phyloP scores from a whole-genome alignment of 2,797 vertebrate genomes.

The Lepilemur ruficaudatus region DNA sequence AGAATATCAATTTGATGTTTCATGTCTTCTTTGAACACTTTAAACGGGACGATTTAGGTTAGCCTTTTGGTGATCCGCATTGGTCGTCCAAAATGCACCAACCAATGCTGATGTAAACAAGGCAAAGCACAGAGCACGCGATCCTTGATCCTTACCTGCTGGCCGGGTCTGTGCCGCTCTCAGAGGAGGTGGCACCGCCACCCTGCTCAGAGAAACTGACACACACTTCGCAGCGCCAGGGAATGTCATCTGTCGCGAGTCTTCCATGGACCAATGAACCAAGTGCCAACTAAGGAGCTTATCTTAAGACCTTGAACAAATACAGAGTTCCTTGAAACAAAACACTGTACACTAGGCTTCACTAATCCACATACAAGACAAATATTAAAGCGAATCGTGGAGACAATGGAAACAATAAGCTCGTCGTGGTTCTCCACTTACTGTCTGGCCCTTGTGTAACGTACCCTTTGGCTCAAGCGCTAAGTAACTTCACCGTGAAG shows the following conservation, averaged over 20 bases:
- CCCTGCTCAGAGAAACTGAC: accelerated
- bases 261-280: neutral
- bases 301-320: neutral
- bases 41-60: accelerated
- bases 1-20: accelerated
- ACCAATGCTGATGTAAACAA: neutral
- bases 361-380: neutral
- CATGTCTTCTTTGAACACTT: accelerated
- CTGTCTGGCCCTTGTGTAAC: accelerated
- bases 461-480: neutral
- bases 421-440: neutral
- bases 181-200: accelerated
- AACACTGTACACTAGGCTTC: neutral
- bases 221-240: accelerated
- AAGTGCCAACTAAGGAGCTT: neutral
- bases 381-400: neutral
- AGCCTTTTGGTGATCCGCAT: no score
- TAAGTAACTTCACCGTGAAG: no score
- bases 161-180: neutral
- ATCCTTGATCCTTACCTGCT: neutral
- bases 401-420: neutral
- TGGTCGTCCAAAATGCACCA: neutral
- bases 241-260: accelerated
- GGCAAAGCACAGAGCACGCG: neutral
- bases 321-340: neutral